Evolutionary conservation across 1,140 invertebrate species (phyloP).

Genomic region (Ptiloglossa arizonensis): DNA sequence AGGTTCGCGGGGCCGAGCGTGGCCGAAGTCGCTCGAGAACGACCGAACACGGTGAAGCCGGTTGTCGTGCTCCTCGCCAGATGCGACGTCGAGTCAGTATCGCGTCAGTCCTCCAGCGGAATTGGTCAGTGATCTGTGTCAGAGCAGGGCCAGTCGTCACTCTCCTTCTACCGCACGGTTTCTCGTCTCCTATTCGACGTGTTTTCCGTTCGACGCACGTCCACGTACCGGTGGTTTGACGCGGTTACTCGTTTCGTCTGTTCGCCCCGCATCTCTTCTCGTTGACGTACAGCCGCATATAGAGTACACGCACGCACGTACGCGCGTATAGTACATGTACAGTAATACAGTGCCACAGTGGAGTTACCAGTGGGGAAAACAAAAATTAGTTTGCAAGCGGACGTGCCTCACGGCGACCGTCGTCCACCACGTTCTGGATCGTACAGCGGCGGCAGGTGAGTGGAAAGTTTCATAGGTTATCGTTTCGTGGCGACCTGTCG

Average conservation of each 20-base stretch:
- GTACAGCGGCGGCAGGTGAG: slow-evolving; percentile 48
- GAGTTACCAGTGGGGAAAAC: slow-evolving; percentile 63
- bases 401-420: slow-evolving; percentile 53
- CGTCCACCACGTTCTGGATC: slow-evolving; percentile 49
- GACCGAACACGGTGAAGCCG: slow-evolving; percentile 57
- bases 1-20: slow-evolving; percentile 43
- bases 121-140: slow-evolving; percentile 73
- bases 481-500: slow-evolving; percentile 28
- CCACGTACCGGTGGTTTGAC: slow-evolving; percentile 10
- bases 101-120: slow-evolving; percentile 73
- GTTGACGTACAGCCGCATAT: not conserved
- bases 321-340: slow-evolving; percentile 14
- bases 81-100: slow-evolving; percentile 66
- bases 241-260: not conserved
- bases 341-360: slow-evolving; percentile 62
- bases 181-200: not conserved
- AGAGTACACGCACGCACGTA: not conserved
- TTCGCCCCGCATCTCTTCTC: not conserved
- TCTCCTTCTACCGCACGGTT: slow-evolving; percentile 17
- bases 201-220: not conserved
- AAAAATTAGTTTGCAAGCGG: slow-evolving; percentile 60
- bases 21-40: slow-evolving; percentile 51
- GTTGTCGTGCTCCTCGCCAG: slow-evolving; percentile 64
- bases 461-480: slow-evolving; percentile 33
- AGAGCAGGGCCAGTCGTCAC: slow-evolving; percentile 67